Evolutionary conservation across 2,113 vertebrate species (phyloP).

Genomic region (Pelusios castaneus): DNA sequence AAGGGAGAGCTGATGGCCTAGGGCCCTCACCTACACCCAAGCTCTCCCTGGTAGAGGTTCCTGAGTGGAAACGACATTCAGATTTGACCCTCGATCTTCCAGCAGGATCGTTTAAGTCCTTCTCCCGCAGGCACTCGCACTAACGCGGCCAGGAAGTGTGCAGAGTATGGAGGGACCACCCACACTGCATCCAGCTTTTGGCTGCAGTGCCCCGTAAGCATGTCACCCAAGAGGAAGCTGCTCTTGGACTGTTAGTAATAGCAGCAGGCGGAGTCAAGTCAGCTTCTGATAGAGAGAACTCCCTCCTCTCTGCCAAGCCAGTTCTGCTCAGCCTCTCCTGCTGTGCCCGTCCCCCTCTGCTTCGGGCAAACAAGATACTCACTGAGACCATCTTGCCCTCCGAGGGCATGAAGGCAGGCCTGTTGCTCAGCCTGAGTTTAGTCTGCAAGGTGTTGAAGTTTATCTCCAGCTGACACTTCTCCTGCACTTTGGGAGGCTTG

Average conservation of each 20-base stretch:
- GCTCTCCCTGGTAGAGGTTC: background rate
- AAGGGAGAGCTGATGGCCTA: background rate
- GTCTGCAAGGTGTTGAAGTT: constrained; percentile 98
- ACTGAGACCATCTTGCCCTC: constrained; percentile 94
- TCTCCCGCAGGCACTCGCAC: background rate
- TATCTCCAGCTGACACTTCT: constrained; percentile 97
- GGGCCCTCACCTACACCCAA: background rate
- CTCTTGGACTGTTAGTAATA: background rate
- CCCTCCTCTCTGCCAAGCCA: background rate
- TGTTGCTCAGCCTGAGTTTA: constrained; percentile 92
- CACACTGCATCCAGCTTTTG: background rate
- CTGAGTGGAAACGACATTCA: background rate
- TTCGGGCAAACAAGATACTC: constrained; percentile 28
- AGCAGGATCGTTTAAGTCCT: background rate
- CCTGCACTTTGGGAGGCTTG: constrained; percentile 95
- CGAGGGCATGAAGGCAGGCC: constrained; percentile 96
- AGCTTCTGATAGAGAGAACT: background rate
- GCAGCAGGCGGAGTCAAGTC: background rate
- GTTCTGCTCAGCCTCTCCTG: background rate
- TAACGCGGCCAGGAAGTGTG: background rate
- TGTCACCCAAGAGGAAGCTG: background rate
- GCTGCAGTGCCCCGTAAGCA: background rate
- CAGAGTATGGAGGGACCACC: background rate
- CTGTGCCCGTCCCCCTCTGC: background rate
- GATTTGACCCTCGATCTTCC: background rate